Conservation (phyloP, 2,113 vertebrate species). For the Otis tarda region DNA sequence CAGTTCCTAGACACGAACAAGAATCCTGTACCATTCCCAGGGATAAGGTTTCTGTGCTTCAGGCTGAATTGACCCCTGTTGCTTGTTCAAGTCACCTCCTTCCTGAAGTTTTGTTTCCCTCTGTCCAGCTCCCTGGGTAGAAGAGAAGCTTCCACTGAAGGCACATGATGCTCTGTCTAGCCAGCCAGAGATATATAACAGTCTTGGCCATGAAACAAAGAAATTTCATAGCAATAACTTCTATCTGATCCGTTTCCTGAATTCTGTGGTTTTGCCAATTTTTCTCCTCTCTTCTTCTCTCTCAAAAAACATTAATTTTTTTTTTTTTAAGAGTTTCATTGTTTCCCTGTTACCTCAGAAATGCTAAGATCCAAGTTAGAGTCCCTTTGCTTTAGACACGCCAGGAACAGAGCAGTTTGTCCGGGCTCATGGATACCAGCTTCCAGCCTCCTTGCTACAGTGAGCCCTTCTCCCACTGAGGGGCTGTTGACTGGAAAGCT, state of each 20-base stretch:
- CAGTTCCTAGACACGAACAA: not conserved
- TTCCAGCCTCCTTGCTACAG: not conserved
- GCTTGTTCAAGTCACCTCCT: not conserved
- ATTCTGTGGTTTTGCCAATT: not conserved
- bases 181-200: not conserved
- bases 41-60: not conserved
- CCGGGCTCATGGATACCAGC: accelerated
- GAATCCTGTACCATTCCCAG: not conserved
- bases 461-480: accelerated
- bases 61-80: not conserved
- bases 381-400: not conserved
- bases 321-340: not conserved
- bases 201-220: slow-evolving; percentile 39
- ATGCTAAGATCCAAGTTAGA: not conserved
- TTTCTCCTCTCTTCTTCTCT: not conserved
- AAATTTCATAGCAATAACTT: slow-evolving; percentile 40
- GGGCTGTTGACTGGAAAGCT: not conserved
- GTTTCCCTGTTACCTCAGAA: slow-evolving; percentile 46
- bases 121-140: not conserved
- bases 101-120: not conserved
- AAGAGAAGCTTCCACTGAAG: slow-evolving; percentile 6
- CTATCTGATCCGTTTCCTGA: not conserved
- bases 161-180: not conserved
- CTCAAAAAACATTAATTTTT: not conserved
- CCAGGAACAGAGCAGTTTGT: not conserved